Percentiles rank a stretch among this genome's conserved stretches.
phyloP scores from a whole-genome alignment of 1,140 invertebrate species.

The Drosophila subobscura region DNA sequence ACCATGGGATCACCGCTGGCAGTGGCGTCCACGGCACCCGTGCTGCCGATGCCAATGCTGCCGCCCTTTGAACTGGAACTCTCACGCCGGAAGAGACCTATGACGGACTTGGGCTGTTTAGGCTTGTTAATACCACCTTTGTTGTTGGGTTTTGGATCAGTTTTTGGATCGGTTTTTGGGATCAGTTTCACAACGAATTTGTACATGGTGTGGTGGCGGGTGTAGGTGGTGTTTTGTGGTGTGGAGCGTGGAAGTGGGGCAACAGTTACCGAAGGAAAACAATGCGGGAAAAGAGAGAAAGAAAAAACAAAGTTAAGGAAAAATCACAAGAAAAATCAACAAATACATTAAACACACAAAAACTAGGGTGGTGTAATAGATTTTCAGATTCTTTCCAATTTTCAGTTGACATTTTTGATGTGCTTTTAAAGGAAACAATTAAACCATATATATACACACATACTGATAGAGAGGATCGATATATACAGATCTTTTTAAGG shows the following conservation, averaged over 20 bases:
- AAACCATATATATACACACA: conserved; percentile 44
- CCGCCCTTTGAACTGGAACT: conserved; percentile 86
- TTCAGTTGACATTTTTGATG: conserved; percentile 7
- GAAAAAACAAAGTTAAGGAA: conserved; percentile 59
- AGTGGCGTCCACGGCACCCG: conserved; percentile 64
- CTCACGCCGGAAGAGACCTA: conserved; percentile 88
- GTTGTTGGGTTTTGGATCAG: conserved; percentile 24
- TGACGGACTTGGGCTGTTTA: conserved; percentile 89
- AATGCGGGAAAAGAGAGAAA: conserved; percentile 65
- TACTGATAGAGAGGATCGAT: conserved; percentile 16
- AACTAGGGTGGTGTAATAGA: conserved; percentile 22
- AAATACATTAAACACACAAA: conserved; percentile 46
- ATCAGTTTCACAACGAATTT: conserved; percentile 22
- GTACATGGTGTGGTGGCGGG: conserved; percentile 20
- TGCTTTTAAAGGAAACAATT: conserved; percentile 39
- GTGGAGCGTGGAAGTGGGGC: conserved; percentile 50
- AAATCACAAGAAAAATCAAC: conserved; percentile 55
- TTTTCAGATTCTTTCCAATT: background rate
- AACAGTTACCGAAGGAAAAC: conserved; percentile 72
- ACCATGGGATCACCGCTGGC: conserved; percentile 61
- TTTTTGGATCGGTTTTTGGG: conserved; percentile 13
- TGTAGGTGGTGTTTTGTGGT: conserved; percentile 27
- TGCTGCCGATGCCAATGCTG: conserved; percentile 72
- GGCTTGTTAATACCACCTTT: conserved; percentile 89
- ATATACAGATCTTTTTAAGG: conserved; percentile 8